These are phyloP conservation scores for Calameuta filiformis DNA, from an alignment of 2,888 invertebrate genomes.

Conservation along the genomic window DNA sequence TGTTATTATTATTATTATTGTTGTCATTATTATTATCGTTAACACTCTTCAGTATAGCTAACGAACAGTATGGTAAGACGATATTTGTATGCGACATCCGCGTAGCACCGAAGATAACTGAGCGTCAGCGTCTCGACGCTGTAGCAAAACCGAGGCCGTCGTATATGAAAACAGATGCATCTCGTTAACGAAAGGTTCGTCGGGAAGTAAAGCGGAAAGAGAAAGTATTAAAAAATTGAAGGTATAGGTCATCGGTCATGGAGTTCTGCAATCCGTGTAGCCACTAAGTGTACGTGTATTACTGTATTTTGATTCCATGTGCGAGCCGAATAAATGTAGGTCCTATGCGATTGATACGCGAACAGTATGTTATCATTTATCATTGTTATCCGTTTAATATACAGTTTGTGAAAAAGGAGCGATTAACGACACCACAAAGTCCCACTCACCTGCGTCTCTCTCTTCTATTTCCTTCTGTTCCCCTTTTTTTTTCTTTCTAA, in stretches of 20 bases:
- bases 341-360: neutral
- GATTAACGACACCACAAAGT: neutral
- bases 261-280: neutral
- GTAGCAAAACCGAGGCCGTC: neutral
- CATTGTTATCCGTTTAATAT: neutral
- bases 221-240: neutral
- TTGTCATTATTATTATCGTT: neutral
- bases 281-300: neutral
- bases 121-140: neutral
- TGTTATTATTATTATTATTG: neutral
- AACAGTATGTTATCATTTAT: neutral
- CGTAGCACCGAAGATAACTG: neutral
- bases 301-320: neutral
- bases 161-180: neutral
- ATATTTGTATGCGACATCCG: neutral
- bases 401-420: neutral
- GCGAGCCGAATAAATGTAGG: neutral
- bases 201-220: neutral
- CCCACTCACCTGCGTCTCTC: neutral
- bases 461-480: neutral
- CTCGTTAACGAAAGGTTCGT: neutral
- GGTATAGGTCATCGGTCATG: neutral
- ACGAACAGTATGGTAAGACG: neutral
- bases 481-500: slow-evolving; percentile 24
- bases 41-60: neutral